Base-by-base conservation (phyloP, 2,113 vertebrate species). In the Oncorhynchus tshawytscha region DNA sequence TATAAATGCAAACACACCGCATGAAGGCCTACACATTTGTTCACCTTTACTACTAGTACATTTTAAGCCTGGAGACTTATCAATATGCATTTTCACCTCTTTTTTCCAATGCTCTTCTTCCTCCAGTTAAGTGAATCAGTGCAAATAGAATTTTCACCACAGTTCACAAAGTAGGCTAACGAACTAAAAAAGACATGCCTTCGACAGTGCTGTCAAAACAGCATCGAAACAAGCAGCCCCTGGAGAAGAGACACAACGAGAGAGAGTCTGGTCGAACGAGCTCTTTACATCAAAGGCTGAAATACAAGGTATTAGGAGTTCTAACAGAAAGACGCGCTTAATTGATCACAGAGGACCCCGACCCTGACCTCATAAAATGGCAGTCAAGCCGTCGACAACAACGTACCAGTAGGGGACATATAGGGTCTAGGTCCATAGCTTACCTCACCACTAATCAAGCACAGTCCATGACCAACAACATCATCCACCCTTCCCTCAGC, bases 1-100 rank as follows among this genome's bases (percentile, higher is more conserved):
- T 18, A 18, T 24, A 15, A 24, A 70, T 48, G 68, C 45, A 49
- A 49, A 48, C 4, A n/a, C 12, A 22, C n/a, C 4, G 22, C 60
- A 64, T 64, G 60, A 24, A 64, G 16, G 60, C 51, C 15, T 54
- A 54, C 51, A 54, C 15, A 9, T 31, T 31, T n/a, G 4, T 34
- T n/a, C 67, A 68, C 31, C 67, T 83, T 77, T 74, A 20, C 49
- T 12, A 24, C 11, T 34, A 31, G 49, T 71, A 75, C 25, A 84
- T 82, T 77, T 72, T 75, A 76, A 77, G 31, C 27, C 12, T 15
- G 75, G 48, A 79, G 70, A 51, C 18, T 20, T 68, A 68, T 68
- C 16, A 68, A 34, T 45, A 31, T 34, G 13, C 67, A 68, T 68
- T 6, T 34, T 34, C 67, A 13, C 27, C 8, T 67, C 13, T 25